Evolutionary conservation across 2,888 invertebrate species (phyloP).

Genomic region (Rhingia campestris): DNA sequence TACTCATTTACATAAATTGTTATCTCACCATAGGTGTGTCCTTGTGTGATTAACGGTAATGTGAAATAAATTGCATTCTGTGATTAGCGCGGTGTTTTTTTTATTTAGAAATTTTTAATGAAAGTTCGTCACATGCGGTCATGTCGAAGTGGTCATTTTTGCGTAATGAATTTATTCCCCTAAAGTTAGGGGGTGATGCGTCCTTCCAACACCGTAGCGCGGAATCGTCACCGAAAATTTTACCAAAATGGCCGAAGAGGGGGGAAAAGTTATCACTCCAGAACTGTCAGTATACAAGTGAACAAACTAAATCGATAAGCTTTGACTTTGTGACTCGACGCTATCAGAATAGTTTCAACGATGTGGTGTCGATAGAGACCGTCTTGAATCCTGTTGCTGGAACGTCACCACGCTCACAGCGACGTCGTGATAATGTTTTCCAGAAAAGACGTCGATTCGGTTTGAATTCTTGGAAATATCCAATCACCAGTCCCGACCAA

Average conservation of each 20-base stretch:
- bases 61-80: neutral
- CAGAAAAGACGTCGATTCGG: conserved; percentile 56
- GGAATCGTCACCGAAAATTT: conserved; percentile 51
- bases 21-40: neutral
- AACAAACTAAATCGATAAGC: conserved; percentile 63
- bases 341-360: conserved; percentile 73
- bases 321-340: conserved; percentile 70
- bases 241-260: conserved; percentile 59
- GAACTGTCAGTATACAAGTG: conserved; percentile 42
- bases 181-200: conserved; percentile 24
- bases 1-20: conserved; percentile 27
- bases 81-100: too few relatives aligned
- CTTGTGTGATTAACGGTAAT: neutral
- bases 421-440: conserved; percentile 53
- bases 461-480: conserved; percentile 46
- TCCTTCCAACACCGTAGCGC: conserved; percentile 39
- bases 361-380: conserved; percentile 35
- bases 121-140: neutral
- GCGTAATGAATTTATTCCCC: conserved; percentile 74
- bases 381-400: conserved; percentile 8
- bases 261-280: conserved; percentile 40
- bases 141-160: conserved; percentile 77
- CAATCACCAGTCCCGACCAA: conserved; percentile 26
- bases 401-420: conserved; percentile 43
- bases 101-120: too few relatives aligned